These are phyloP conservation scores for Laticauda laticaudata DNA, from an alignment of 2,113 vertebrate genomes.

Conservation along the genomic window DNA sequence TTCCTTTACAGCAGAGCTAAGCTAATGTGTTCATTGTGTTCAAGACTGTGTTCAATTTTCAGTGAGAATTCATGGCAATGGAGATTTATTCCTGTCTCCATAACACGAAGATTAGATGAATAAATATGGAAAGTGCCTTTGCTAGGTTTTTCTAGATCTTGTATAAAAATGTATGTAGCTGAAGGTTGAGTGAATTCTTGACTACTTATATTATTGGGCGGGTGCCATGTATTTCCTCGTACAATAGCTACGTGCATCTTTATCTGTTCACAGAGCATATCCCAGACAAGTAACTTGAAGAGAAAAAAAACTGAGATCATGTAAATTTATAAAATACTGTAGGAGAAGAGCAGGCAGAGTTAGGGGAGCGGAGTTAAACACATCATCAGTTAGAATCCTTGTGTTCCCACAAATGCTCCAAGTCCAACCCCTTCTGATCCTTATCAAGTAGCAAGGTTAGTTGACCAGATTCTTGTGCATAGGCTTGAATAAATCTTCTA, in stretches of 20 bases:
- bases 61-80: not conserved
- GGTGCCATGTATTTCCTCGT: not conserved
- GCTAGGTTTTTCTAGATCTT: not conserved
- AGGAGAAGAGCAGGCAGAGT: not conserved
- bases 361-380: not conserved
- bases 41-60: conserved; percentile 4
- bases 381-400: not conserved
- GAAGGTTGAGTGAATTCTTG: not conserved
- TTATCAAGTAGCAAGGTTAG: not conserved
- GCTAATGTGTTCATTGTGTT: not conserved
- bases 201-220: not conserved
- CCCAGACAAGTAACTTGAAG: not conserved
- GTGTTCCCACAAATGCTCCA: not conserved
- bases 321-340: not conserved
- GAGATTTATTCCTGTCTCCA: not conserved
- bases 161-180: not conserved
- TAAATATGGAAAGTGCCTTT: not conserved
- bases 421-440: not conserved
- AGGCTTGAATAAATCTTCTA: too few relatives aligned
- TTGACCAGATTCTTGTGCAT: too few relatives aligned
- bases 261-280: not conserved
- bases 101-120: conserved; percentile 7
- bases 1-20: not conserved
- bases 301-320: not conserved
- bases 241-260: not conserved